Base-by-base conservation (phyloP, 2,797 vertebrate genomes). In the Muraenolepis orangiensis region DNA sequence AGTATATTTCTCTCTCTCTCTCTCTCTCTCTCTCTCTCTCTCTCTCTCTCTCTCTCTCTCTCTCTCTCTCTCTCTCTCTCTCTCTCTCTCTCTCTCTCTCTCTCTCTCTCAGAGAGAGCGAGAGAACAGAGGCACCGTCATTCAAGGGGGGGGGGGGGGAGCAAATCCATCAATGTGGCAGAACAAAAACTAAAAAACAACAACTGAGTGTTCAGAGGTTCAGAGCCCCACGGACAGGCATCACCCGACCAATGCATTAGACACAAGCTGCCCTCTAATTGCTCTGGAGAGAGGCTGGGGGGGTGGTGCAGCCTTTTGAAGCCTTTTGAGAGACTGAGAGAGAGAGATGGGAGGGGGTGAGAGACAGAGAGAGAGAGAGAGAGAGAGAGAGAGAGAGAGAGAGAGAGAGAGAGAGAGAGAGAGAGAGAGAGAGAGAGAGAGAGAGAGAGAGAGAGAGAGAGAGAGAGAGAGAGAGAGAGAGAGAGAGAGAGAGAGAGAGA, bases 251-350 rank as follows among this genome's bases (percentile, higher is more conserved):
- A 74, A 73, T 1, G 70, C 32, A 70, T 34, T 76, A 66, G 78
- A 57, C 72, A 30, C 32, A 57, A 78, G 64, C 32, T 38, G 30
- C 68, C 83, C 61, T 80, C 80, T 38, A 70, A 71, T 74, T 32
- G 69, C 72, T 69, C 64, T 72, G 34, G 78, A 80, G 75, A 74
- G 72, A 80, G 57, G 66, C 69, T 13, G 71, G 68, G 64, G 73
- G 23, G 71, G 68, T 64, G 73, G 23, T 0, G 7, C 26, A 20
- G 29, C 68, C 46, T 42, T 75, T 79, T 75, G 31, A 85, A 73
- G 76, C n/a, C n/a, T 84, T 82, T 29, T 68, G 69, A 74, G 46
- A 78, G 78, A 80, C 46, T 46, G 13, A 78, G 76, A 18, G 42
- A 42, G 40, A 42, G 40, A 42, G 40, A 42, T 42, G 40, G 40